Base-by-base conservation (phyloP, 2,888 invertebrate genomes). In the Spodoptera exigua region DNA sequence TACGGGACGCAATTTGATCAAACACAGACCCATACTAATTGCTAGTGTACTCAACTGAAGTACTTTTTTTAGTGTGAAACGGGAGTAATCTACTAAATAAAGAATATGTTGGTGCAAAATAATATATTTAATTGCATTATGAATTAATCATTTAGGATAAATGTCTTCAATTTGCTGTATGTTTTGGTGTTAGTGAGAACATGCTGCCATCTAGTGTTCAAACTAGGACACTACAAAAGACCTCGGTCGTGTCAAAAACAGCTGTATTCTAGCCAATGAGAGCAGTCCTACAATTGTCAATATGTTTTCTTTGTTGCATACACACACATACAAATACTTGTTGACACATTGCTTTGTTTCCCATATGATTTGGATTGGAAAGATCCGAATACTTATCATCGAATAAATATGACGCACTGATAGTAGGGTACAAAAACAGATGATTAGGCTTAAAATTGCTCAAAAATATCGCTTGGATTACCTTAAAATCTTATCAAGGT, bases 271-370 rank as follows among this genome's bases (percentile, higher is more conserved):
- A 70, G 68, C 94, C 93, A 93, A 93, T 93, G 86, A 87, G 70
- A 78, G 69, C 56, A 47, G 17, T 52, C 54, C 71, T 46, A 68
- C 56, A 66, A 70, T 80, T 88, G 87, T 89, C 88, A 90, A 89
- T 89, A 89, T 74, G 83, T 86, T 85, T 83, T 81, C 82, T 81
- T 83, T 84, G 80, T 83, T 83, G 61, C 79, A 66, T 74, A 78
- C 74, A 76, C 84, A 82, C 84, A 86, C 86, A 84, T 85, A 82
- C 43, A 75, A 74, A 63, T 60, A 81, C 73, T 80, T 86, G 87
- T 89, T 92, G 90, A 90, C 92, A 90, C 79, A 83, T 83, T 81
- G 87, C 91, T 91, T 90, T 91, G 91, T 91, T 84, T 86, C 80
- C 89, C 90, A 90, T 91, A 93, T 91, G 90, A 90, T 91, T 79